These are phyloP conservation scores for Nebria salina DNA, from an alignment of 2,888 invertebrate genomes.

Conservation along the genomic window DNA sequence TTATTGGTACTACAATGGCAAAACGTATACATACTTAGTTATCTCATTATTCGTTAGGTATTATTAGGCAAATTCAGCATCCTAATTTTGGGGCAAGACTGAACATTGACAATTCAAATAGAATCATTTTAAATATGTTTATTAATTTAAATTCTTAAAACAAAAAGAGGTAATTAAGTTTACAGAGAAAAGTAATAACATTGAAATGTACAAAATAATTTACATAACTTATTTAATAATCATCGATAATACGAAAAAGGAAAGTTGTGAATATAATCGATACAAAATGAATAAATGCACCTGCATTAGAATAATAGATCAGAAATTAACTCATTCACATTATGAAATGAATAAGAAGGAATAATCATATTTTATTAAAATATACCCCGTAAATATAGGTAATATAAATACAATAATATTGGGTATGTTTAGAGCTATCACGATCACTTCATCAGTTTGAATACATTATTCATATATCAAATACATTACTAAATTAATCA, in stretches of 20 bases:
- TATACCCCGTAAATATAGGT: conserved; percentile 2
- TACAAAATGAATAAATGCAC: conserved; percentile 36
- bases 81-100: not conserved
- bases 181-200: conserved; percentile 36
- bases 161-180: conserved; percentile 35
- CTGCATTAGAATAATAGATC: conserved; percentile 14
- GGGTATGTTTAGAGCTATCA: not conserved
- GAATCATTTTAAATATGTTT: conserved; percentile 14
- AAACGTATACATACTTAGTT: too few species aligned
- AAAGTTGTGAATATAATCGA: conserved; percentile 25
- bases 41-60: too few species aligned
- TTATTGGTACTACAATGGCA: too few species aligned
- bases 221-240: conserved; percentile 31
- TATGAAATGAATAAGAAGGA: not conserved
- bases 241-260: conserved; percentile 11
- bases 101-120: not conserved
- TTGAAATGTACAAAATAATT: conserved; percentile 46
- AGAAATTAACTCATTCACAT: conserved; percentile 15
- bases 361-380: not conserved
- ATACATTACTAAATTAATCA: not conserved
- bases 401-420: not conserved
- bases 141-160: conserved; percentile 38
- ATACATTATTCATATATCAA: not conserved
- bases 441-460: not conserved
- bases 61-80: not conserved